phyloP scores from a whole-genome alignment of 2,113 vertebrate genomes.

The Pluvianellus socialis region DNA sequence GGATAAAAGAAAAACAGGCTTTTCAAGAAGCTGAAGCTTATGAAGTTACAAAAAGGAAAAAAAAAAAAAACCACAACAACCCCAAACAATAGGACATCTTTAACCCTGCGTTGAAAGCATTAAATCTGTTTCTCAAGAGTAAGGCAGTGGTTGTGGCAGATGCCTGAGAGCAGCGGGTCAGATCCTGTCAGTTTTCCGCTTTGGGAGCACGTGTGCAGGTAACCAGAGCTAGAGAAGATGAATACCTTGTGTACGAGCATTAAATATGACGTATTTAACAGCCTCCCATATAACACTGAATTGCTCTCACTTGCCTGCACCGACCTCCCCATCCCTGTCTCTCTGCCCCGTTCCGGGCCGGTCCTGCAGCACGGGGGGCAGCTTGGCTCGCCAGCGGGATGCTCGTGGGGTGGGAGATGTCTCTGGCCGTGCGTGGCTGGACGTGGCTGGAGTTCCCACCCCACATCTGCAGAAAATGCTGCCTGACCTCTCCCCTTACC shows the following conservation, averaged over 20 bases:
- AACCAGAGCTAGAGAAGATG: neutral
- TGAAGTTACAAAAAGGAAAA: neutral
- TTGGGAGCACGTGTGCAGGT: neutral
- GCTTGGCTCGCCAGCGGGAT: neutral
- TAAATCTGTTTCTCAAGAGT: neutral
- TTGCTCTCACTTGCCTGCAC: accelerated
- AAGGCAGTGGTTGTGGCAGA: no score
- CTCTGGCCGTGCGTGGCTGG: accelerated
- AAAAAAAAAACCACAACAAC: no score
- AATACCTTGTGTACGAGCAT: neutral
- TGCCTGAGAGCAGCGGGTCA: neutral
- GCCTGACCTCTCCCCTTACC: neutral
- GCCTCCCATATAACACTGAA: accelerated
- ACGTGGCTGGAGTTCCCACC: neutral
- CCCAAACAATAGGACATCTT: neutral
- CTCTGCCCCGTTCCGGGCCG: neutral
- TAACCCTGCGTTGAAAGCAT: neutral
- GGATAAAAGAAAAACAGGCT: constrained; percentile 46
- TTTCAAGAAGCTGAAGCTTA: neutral
- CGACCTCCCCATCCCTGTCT: neutral
- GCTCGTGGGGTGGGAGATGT: neutral
- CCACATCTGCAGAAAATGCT: neutral
- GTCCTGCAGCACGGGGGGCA: neutral
- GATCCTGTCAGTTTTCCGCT: neutral
- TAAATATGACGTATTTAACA: neutral